Conservation (phyloP, 2,797 vertebrate genomes). For the Merluccius polli region DNA sequence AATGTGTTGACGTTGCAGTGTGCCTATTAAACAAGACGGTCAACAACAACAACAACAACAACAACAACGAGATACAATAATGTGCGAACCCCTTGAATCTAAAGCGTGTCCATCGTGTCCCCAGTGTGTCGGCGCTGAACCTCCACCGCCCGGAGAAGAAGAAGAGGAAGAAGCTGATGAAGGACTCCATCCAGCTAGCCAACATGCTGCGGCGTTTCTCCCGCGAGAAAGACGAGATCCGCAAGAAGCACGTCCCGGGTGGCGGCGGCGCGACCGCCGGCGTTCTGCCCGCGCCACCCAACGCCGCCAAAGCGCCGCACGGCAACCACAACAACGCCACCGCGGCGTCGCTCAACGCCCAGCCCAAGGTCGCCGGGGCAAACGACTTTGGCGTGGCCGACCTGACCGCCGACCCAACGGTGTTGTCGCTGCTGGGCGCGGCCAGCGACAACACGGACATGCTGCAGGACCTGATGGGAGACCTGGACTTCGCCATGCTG, state of each 20-base stretch:
- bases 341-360: conserved; percentile 62
- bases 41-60: no score
- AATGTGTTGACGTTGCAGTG: no score
- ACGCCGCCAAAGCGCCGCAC: conserved; percentile 59
- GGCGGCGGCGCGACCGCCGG: not conserved
- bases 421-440: conserved; percentile 91
- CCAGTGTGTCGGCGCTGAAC: conserved; percentile 79
- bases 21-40: no score
- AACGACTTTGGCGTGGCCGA: conserved; percentile 66
- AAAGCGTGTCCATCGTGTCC: no score
- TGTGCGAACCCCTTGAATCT: no score
- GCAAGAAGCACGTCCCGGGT: conserved; percentile 73
- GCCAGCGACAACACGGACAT: conserved; percentile 91
- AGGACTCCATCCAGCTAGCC: conserved; percentile 88
- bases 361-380: conserved; percentile 48
- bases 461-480: conserved; percentile 87
- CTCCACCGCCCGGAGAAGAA: conserved; percentile 86
- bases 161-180: conserved; percentile 93
- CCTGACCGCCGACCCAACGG: conserved; percentile 80
- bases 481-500: conserved; percentile 85
- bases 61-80: no score
- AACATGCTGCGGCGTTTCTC: conserved; percentile 94
- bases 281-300: conserved; percentile 14
- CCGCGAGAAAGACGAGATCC: conserved; percentile 90
- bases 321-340: no score